phyloP scores from a whole-genome alignment of 2,888 invertebrate species.

The Erebia palarica region DNA sequence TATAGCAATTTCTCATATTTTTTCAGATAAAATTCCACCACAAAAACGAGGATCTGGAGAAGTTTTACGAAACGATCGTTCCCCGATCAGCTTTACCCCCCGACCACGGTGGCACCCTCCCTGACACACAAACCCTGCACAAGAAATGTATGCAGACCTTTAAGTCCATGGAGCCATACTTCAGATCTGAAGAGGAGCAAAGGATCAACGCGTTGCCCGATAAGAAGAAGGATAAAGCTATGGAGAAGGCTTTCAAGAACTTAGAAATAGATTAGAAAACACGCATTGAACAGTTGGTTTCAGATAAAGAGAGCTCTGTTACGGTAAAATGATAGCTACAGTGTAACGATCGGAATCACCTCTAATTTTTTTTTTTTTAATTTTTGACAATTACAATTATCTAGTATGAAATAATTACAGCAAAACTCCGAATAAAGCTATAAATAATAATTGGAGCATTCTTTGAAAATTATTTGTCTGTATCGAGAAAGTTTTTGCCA shows the following conservation, averaged over 20 bases:
- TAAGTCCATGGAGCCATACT: conserved; percentile 62
- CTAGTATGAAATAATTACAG: too few species aligned
- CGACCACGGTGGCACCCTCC: conserved; percentile 84
- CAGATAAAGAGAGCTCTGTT: too few species aligned
- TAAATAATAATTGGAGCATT: too few species aligned
- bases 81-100: conserved; percentile 82
- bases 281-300: too few species aligned
- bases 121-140: conserved; percentile 72
- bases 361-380: too few species aligned
- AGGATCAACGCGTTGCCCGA: conserved; percentile 66
- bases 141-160: conserved; percentile 68
- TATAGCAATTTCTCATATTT: background rate
- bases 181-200: conserved; percentile 71
- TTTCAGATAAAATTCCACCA: conserved; percentile 84
- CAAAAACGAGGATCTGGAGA: conserved; percentile 78
- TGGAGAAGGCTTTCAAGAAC: conserved; percentile 87
- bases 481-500: too few species aligned
- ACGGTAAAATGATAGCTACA: too few species aligned
- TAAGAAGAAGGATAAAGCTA: conserved; percentile 77
- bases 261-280: conserved; percentile 84
- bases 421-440: too few species aligned
- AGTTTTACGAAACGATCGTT: conserved; percentile 80
- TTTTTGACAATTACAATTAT: too few species aligned
- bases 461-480: too few species aligned
- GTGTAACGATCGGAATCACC: too few species aligned